Evolutionary conservation across 2,797 vertebrate species (phyloP).

Genomic region (Alectoris magna): DNA sequence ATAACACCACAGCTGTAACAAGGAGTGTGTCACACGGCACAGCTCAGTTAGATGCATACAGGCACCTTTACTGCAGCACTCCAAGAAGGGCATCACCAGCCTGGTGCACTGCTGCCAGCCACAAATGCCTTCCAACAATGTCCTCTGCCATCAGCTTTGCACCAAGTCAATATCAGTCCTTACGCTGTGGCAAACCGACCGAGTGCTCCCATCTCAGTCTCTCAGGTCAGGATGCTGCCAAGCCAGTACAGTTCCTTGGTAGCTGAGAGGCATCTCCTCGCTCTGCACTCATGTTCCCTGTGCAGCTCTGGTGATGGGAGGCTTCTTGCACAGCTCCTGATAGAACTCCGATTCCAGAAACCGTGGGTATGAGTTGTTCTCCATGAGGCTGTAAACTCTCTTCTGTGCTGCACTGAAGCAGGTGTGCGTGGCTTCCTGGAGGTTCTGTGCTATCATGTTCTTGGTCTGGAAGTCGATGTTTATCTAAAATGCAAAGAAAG

Average conservation of each 20-base stretch:
- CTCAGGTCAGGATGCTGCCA: neutral
- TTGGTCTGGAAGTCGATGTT: slow-evolving; percentile 92
- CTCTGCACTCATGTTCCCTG: slow-evolving; percentile 71
- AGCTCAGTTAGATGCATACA: neutral
- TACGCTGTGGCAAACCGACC: slow-evolving; percentile 20
- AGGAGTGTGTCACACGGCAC: neutral
- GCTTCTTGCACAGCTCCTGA: slow-evolving; percentile 81
- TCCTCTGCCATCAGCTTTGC: neutral
- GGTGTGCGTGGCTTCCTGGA: slow-evolving; percentile 80
- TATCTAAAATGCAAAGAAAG: slow-evolving; percentile 80
- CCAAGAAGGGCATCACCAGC: neutral
- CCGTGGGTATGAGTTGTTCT: slow-evolving; percentile 91
- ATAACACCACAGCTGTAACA: neutral
- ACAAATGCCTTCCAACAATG: neutral
- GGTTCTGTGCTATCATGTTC: slow-evolving; percentile 82
- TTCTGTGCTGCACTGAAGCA: slow-evolving; percentile 88
- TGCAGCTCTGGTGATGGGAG: slow-evolving; percentile 60
- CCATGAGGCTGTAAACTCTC: slow-evolving; percentile 90
- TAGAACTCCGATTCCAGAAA: slow-evolving; percentile 92
- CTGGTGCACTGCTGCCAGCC: neutral
- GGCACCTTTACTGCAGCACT: neutral
- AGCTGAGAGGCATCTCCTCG: neutral
- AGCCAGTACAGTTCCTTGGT: neutral
- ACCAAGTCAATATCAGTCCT: slow-evolving; percentile 54
- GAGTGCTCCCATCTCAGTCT: slow-evolving; percentile 19